Percentiles rank a stretch among this genome's conserved stretches.
phyloP scores from a whole-genome alignment of 2,113 vertebrate genomes.

The Nothocercus nigrocapillus region DNA sequence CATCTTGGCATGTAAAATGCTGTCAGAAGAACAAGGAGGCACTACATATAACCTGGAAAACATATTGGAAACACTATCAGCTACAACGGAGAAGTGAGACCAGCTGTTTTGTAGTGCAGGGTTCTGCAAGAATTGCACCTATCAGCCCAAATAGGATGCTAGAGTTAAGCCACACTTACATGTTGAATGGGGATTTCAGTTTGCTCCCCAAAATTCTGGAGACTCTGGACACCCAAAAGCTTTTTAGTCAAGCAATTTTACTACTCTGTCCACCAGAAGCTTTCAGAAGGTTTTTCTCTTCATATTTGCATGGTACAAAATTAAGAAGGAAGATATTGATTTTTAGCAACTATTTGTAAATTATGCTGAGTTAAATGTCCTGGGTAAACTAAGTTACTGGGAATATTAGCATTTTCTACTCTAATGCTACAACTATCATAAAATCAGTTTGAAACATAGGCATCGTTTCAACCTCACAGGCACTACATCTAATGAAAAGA shows the following conservation, averaged over 20 bases:
- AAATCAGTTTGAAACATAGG: neutral
- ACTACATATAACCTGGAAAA: neutral
- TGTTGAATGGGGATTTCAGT: neutral
- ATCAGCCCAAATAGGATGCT: neutral
- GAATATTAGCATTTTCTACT: neutral
- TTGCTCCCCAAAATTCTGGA: fast-evolving
- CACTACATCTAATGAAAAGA: neutral
- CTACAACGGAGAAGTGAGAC: neutral
- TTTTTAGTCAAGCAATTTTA: neutral
- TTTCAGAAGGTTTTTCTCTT: neutral
- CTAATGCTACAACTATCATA: neutral
- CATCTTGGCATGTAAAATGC: neutral
- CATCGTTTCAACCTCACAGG: neutral
- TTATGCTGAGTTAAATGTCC: neutral
- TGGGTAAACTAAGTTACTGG: neutral
- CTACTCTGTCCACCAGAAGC: neutral
- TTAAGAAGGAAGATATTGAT: neutral
- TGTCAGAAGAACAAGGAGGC: neutral
- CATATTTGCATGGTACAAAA: neutral
- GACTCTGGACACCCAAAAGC: neutral
- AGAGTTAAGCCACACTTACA: fast-evolving
- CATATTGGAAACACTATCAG: neutral
- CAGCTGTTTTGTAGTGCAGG: neutral
- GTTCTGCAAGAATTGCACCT: fast-evolving
- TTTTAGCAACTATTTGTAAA: neutral